Percentiles rank a stretch among this genome's conserved stretches.
Conservation (phyloP, 2,797 vertebrate species). For the Cyprinella venusta region DNA sequence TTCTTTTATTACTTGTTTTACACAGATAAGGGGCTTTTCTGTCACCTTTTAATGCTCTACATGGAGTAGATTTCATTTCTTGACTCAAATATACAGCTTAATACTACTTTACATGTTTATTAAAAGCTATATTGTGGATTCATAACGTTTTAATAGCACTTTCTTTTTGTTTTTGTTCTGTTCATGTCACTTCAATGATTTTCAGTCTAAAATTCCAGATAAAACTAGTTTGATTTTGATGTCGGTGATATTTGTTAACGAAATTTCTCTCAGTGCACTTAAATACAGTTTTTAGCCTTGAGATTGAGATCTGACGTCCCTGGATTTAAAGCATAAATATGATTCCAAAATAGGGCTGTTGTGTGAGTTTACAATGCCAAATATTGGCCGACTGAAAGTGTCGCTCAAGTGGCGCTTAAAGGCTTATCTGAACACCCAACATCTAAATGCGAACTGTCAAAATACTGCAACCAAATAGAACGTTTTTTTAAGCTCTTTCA, state of each 20-base stretch:
- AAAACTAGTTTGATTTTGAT: background rate
- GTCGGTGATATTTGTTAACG: background rate
- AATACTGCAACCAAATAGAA: background rate
- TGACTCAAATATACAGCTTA: conserved; percentile 70
- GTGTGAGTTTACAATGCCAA: conserved; percentile 20
- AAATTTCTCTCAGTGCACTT: conserved; percentile 5
- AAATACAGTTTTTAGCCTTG: background rate
- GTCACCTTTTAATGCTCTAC: conserved; percentile 60
- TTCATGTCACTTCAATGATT: conserved; percentile 67
- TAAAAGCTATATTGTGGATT: conserved; percentile 23
- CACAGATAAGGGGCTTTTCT: conserved; percentile 61
- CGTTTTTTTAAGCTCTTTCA: background rate
- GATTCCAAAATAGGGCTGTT: conserved; percentile 11
- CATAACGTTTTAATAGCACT: conserved; percentile 74
- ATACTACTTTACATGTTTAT: conserved; percentile 48
- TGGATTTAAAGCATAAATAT: background rate
- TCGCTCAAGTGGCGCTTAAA: background rate
- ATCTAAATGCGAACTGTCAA: background rate
- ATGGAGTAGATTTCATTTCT: conserved; percentile 56
- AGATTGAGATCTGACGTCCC: background rate
- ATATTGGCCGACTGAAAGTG: background rate
- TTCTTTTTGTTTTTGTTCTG: conserved; percentile 63
- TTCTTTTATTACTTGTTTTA: conserved; percentile 63
- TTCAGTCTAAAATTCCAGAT: background rate
- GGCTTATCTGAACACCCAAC: background rate